These are phyloP conservation scores for Celastrina argiolus DNA, from an alignment of 2,888 invertebrate genomes.

Conservation along the genomic window DNA sequence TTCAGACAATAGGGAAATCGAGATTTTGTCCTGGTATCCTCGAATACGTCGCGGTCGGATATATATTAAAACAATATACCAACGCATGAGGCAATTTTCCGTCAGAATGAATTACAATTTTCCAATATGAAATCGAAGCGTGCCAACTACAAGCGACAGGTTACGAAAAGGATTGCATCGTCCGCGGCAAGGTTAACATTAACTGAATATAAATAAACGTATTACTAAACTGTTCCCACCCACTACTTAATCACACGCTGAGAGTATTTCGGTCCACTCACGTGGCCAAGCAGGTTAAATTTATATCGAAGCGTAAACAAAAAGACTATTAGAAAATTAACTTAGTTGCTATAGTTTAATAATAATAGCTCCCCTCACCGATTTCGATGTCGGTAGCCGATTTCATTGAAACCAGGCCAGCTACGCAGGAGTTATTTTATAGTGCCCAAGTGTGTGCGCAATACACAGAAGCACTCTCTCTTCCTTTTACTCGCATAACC, in stretches of 20 bases:
- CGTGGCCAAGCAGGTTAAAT: not conserved
- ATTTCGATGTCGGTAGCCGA: no score
- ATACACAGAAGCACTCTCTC: no score
- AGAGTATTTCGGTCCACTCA: not conserved
- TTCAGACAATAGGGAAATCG: not conserved
- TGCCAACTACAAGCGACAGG: constrained; percentile 14
- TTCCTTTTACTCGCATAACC: no score
- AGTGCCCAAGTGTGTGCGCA: no score
- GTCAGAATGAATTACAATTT: constrained; percentile 24
- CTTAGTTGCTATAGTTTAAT: no score
- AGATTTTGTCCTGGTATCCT: no score
- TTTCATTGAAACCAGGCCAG: no score
- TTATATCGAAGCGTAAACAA: not conserved
- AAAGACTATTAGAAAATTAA: no score
- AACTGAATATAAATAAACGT: constrained; percentile 35
- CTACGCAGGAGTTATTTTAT: no score
- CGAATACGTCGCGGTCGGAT: not conserved
- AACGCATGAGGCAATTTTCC: constrained; percentile 1
- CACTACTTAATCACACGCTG: constrained; percentile 25
- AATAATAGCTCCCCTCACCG: no score
- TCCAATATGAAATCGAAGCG: constrained; percentile 10
- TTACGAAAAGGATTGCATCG: constrained; percentile 36
- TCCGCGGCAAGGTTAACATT: constrained; percentile 30
- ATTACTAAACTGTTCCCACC: constrained; percentile 35
- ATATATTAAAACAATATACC: not conserved